A percentile compares a stretch with the other conserved stretches of the same genome.
These are phyloP conservation scores for Holotrichia oblita DNA, from an alignment of 1,140 invertebrate species.

Conservation along the genomic window DNA sequence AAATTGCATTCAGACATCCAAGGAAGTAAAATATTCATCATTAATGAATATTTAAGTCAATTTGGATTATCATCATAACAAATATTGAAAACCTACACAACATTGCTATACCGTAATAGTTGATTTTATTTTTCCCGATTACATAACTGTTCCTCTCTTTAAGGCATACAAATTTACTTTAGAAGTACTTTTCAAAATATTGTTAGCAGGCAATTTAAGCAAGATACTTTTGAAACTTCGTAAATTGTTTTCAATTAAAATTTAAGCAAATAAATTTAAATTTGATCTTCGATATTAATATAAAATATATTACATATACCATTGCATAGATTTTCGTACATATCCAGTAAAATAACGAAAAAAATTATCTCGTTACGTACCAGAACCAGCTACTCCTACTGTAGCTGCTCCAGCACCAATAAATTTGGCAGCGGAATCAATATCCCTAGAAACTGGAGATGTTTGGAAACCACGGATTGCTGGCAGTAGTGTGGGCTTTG, in stretches of 20 bases:
- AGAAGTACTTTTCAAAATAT: too few species aligned
- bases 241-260: too few species aligned
- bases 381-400: constrained; percentile 99
- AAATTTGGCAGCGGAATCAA: constrained; percentile 99
- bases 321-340: neutral
- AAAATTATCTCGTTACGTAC: constrained; percentile 65
- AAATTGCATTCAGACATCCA: constrained; percentile 45
- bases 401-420: constrained; percentile 99
- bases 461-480: constrained; percentile 90
- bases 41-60: constrained; percentile 25
- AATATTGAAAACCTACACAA: constrained; percentile 3
- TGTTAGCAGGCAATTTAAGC: too few species aligned
- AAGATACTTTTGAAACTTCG: too few species aligned
- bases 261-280: too few species aligned
- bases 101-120: too few species aligned
- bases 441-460: constrained; percentile 89
- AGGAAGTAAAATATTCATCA: constrained; percentile 44
- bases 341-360: neutral
- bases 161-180: too few species aligned
- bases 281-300: too few species aligned
- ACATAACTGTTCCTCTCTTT: too few species aligned
- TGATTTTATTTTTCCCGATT: too few species aligned
- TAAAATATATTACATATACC: too few species aligned
- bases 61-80: constrained; percentile 40
- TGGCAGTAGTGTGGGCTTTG: constrained; percentile 64